A percentile compares a stretch with the other conserved stretches of the same genome.
phyloP scores from a whole-genome alignment of 2,797 vertebrate species.

The Kryptolebias ocellatus region DNA sequence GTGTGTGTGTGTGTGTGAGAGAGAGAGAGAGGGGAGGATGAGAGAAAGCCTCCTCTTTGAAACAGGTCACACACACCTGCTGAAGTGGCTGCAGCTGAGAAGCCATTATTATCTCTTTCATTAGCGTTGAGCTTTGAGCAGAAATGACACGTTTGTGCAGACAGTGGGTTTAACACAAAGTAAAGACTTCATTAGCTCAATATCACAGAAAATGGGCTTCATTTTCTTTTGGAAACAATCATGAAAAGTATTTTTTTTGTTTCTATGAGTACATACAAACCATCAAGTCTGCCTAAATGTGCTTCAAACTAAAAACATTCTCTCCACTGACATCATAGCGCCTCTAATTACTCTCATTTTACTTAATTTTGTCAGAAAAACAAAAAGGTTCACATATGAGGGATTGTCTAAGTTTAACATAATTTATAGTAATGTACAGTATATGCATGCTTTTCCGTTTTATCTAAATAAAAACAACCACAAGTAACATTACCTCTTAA shows the following conservation, averaged over 20 bases:
- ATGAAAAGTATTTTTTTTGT: conserved; percentile 1
- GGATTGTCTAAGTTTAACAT: too few relatives aligned
- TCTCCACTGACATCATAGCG: too few relatives aligned
- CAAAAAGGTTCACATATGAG: too few relatives aligned
- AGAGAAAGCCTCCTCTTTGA: conserved; percentile 30
- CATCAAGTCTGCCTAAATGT: neutral
- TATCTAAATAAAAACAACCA: neutral
- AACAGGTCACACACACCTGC: conserved; percentile 49
- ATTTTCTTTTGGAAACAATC: conserved; percentile 2
- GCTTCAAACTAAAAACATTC: neutral
- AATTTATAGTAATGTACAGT: neutral
- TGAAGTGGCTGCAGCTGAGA: conserved; percentile 40
- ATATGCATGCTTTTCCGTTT: neutral
- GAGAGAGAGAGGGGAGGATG: neutral
- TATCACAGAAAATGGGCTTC: neutral
- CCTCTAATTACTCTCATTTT: too few relatives aligned
- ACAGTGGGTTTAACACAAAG: neutral
- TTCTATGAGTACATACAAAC: too few relatives aligned
- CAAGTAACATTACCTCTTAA: neutral
- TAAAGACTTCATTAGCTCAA: neutral
- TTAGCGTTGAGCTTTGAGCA: conserved; percentile 19
- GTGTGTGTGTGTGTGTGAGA: conserved; percentile 48
- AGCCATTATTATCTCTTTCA: conserved; percentile 30
- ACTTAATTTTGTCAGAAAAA: too few relatives aligned
- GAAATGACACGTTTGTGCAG: neutral